A percentile compares a stretch with the other conserved stretches of the same genome.
phyloP scores from a whole-genome alignment of 2,113 vertebrate species.

The Marcusenius ussheri region DNA sequence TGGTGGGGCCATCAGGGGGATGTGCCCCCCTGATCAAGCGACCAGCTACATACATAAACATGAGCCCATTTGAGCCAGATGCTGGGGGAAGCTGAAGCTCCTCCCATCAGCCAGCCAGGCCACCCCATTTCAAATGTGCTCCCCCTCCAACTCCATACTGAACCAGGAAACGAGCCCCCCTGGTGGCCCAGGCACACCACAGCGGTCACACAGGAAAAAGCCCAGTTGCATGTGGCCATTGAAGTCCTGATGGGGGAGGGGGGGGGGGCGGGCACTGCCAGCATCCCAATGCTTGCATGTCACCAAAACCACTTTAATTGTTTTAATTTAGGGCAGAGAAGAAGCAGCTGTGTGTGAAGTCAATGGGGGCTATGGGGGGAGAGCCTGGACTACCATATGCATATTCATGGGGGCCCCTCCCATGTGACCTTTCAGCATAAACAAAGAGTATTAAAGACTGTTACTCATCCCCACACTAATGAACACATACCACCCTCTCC shows the following conservation, averaged over 20 bases:
- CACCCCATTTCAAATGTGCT: background rate
- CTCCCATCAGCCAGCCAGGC: background rate
- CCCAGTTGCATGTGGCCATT: background rate
- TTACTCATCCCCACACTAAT: conserved; percentile 55
- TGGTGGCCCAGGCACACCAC: background rate
- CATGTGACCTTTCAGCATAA: conserved; percentile 57
- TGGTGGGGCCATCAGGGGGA: conserved; percentile 41
- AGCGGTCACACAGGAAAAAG: background rate
- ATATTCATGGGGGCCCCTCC: conserved; percentile 57
- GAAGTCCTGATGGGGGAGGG: background rate
- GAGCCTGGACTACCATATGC: conserved; percentile 44
- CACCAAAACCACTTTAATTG: conserved; percentile 44
- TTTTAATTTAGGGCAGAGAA: conserved; percentile 52
- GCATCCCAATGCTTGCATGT: conserved; percentile 32
- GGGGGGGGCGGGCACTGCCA: background rate
- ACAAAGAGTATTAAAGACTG: conserved; percentile 63
- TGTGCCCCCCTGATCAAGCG: conserved; percentile 38
- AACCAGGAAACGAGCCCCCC: conserved; percentile 21
- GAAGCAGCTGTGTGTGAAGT: conserved; percentile 28
- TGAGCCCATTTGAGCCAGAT: conserved; percentile 47
- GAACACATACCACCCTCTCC: conserved; percentile 51
- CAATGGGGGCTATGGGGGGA: conserved; percentile 32
- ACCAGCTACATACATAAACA: conserved; percentile 48
- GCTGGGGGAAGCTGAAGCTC: conserved; percentile 39
- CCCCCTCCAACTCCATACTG: conserved; percentile 27